Evolutionary conservation across 2,888 invertebrate species (phyloP).

Genomic region (Chrysotoxum bicinctum): DNA sequence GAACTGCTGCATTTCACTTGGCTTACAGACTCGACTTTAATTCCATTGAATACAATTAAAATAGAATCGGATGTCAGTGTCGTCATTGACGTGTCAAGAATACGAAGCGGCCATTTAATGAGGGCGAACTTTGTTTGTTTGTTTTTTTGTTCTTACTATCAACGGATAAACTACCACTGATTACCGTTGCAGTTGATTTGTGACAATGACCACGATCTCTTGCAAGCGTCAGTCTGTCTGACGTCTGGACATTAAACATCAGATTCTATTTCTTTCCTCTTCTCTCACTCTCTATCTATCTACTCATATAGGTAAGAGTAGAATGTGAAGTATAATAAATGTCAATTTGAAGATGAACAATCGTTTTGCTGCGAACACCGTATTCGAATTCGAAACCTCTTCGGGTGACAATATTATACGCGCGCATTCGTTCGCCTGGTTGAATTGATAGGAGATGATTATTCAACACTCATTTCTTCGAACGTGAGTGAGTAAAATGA

Average conservation of each 20-base stretch:
- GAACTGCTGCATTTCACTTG: constrained; percentile 52
- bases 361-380: constrained; percentile 4
- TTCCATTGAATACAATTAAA: constrained; percentile 51
- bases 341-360: constrained; percentile 56
- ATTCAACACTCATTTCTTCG: constrained; percentile 56
- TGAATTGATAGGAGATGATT: constrained; percentile 45
- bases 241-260: constrained; percentile 56
- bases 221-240: constrained; percentile 62
- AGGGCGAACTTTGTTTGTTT: constrained; percentile 47
- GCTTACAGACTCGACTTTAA: constrained; percentile 30
- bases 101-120: constrained; percentile 56
- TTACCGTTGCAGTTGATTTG: constrained; percentile 60
- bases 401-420: constrained; percentile 40
- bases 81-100: constrained; percentile 68
- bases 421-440: background rate
- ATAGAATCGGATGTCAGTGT: constrained; percentile 71
- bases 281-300: background rate
- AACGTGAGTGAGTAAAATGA: constrained; percentile 58
- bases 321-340: constrained; percentile 32
- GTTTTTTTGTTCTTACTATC: constrained; percentile 15
- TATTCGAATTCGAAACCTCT: constrained; percentile 10
- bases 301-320: background rate
- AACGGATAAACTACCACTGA: constrained; percentile 44
- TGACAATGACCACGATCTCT: constrained; percentile 67
- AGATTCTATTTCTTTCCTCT: constrained; percentile 27